These are phyloP conservation scores for Philereme transversata DNA, from an alignment of 2,888 invertebrate genomes.

Conservation along the genomic window DNA sequence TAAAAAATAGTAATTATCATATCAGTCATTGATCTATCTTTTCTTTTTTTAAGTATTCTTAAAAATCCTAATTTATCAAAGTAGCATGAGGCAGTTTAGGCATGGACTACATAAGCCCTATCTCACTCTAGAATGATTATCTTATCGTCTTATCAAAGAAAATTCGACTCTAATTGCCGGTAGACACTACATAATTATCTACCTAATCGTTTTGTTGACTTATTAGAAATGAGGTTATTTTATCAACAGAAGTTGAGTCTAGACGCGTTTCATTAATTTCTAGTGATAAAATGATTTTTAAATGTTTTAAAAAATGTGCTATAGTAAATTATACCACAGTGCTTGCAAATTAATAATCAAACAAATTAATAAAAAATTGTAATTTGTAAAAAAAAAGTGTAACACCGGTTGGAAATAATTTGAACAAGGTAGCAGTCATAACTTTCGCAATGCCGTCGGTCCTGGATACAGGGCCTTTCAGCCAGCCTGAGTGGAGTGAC, in stretches of 20 bases:
- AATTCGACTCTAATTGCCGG: conserved; percentile 62
- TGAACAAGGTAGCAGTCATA: conserved; percentile 14
- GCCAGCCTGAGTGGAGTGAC: conserved; percentile 79
- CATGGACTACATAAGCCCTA: conserved; percentile 10
- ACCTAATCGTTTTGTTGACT: conserved; percentile 58
- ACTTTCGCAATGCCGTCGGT: conserved; percentile 66
- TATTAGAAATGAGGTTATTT: conserved; percentile 51
- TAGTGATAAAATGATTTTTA: conserved; percentile 29
- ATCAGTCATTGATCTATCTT: no score
- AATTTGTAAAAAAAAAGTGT: background rate
- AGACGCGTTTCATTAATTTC: conserved; percentile 37
- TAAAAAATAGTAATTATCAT: no score
- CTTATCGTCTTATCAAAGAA: conserved; percentile 60
- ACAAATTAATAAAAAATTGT: background rate
- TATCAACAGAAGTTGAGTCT: conserved; percentile 38
- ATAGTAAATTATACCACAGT: conserved; percentile 5
- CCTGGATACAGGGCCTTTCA: conserved; percentile 67
- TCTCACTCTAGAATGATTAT: conserved; percentile 45
- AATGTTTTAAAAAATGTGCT: conserved; percentile 19
- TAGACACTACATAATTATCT: conserved; percentile 57
- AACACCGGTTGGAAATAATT: conserved; percentile 8
- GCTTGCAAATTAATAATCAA: conserved; percentile 9
- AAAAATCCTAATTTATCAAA: no score
- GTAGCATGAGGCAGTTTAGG: background rate
- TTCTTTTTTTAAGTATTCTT: no score